These are phyloP conservation scores for Torymus aiolomorphi DNA, from an alignment of 2,888 invertebrate species.

Conservation along the genomic window DNA sequence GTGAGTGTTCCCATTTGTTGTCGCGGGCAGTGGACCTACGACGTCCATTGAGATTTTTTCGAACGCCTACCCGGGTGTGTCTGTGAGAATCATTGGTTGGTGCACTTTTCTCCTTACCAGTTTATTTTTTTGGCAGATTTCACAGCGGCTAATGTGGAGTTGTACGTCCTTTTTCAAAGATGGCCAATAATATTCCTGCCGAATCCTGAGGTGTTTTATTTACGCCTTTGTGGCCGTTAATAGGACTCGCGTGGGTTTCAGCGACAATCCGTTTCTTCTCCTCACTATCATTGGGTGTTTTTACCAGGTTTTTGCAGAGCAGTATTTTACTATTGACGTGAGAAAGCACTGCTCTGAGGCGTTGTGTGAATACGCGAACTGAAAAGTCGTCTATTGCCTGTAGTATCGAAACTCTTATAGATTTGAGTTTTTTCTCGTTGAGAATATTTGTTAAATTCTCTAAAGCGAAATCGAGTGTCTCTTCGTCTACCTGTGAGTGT, in stretches of 20 bases:
- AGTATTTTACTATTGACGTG: too few relatives aligned
- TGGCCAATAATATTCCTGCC: conserved; percentile 37
- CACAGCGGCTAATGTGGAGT: not conserved
- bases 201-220: conserved; percentile 24
- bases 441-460: too few relatives aligned
- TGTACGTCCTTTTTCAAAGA: too few relatives aligned
- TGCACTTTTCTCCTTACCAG: conserved; percentile 27
- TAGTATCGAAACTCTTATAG: too few relatives aligned
- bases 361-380: too few relatives aligned
- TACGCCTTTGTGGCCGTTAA: conserved; percentile 36
- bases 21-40: not conserved
- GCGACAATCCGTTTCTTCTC: not conserved
- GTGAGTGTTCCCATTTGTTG: not conserved
- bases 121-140: conserved; percentile 24
- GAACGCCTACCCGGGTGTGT: conserved; percentile 27
- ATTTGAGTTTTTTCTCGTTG: too few relatives aligned
- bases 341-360: too few relatives aligned
- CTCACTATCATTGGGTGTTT: too few relatives aligned
- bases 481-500: too few relatives aligned
- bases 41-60: conserved; percentile 34
- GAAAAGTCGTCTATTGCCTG: too few relatives aligned
- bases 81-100: conserved; percentile 28
- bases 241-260: not conserved
- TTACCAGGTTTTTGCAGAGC: too few relatives aligned
- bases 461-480: too few relatives aligned